Evolutionary conservation across 2,888 invertebrate species (phyloP).

Genomic region (Orthosia incerta): DNA sequence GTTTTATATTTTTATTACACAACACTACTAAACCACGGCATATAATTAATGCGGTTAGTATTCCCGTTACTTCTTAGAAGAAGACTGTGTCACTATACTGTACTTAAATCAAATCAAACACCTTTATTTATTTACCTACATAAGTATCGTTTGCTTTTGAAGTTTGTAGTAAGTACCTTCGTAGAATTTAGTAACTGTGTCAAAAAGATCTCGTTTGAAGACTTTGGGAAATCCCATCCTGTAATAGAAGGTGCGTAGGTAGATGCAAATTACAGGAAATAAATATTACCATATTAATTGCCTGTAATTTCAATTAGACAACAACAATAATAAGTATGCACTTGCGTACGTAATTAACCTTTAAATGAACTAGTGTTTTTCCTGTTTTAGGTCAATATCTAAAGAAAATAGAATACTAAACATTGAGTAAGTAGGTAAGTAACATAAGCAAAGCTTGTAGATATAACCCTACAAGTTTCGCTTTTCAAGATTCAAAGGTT

Average conservation of each 20-base stretch:
- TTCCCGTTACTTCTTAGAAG: conserved; percentile 58
- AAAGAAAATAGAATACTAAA: not conserved
- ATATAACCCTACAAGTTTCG: not conserved
- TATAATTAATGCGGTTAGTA: conserved; percentile 58
- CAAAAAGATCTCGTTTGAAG: not conserved
- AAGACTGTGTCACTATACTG: conserved; percentile 35
- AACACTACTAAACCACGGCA: conserved; percentile 39
- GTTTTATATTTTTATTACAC: conserved; percentile 42
- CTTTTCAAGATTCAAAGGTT: not conserved
- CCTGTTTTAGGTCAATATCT: not conserved
- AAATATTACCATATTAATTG: not conserved
- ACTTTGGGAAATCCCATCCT: conserved; percentile 7
- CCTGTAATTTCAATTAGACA: conserved; percentile 3
- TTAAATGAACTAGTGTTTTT: conserved; percentile 6
- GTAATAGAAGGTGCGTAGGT: not conserved
- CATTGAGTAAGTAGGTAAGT: too few relatives aligned
- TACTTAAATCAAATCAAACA: conserved; percentile 10
- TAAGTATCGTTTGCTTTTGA: conserved; percentile 10
- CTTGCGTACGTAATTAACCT: conserved; percentile 14
- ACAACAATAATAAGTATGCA: not conserved
- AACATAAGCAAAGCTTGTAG: too few relatives aligned
- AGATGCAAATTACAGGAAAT: conserved; percentile 8
- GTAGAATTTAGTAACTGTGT: not conserved
- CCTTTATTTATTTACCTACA: conserved; percentile 8
- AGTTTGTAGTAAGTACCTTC: conserved; percentile 1